These are phyloP conservation scores for Camponotus fellah DNA, from an alignment of 2,888 invertebrate genomes.

Conservation along the genomic window DNA sequence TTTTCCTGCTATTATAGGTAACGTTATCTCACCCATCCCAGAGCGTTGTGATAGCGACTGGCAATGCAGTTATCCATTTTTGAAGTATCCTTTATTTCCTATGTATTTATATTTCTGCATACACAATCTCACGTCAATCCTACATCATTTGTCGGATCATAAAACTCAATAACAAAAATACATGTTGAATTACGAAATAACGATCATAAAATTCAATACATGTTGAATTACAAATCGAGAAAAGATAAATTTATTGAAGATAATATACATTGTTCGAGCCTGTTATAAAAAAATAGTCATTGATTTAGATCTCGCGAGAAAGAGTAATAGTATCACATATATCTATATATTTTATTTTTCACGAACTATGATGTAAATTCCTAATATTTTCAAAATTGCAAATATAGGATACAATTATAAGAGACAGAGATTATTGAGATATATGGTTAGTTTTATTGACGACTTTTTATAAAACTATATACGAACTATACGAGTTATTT, in stretches of 20 bases:
- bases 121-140: conserved; percentile 38
- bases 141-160: conserved; percentile 29
- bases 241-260: conserved; percentile 15
- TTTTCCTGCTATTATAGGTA: conserved; percentile 76
- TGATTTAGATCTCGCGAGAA: conserved; percentile 10
- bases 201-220: conserved; percentile 36
- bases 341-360: neutral
- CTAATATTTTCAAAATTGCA: neutral
- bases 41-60: conserved; percentile 50
- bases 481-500: neutral
- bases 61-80: conserved; percentile 63
- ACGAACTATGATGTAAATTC: neutral
- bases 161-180: conserved; percentile 34
- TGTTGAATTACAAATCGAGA: neutral
- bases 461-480: conserved; percentile 14
- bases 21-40: conserved; percentile 61
- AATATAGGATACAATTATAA: neutral
- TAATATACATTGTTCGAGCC: neutral
- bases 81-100: conserved; percentile 31
- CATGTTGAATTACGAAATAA: neutral
- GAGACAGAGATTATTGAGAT: neutral
- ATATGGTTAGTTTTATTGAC: neutral
- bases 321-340: neutral
- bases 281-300: neutral
- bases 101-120: conserved; percentile 39